These are phyloP conservation scores for Lichenostomus cassidix DNA, from an alignment of 2,113 vertebrate genomes.

Conservation along the genomic window DNA sequence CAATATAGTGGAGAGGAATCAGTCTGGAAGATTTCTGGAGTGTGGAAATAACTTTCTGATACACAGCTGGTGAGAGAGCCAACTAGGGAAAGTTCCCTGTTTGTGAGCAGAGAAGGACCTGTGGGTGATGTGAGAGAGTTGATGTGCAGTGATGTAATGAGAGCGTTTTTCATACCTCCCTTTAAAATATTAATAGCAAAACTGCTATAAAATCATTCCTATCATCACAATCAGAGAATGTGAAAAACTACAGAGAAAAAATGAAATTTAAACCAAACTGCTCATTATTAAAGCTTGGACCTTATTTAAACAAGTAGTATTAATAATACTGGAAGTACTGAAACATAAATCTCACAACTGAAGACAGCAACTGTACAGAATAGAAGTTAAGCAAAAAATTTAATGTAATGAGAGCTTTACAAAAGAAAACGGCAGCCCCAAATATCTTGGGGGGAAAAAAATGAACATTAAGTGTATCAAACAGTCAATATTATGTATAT, in stretches of 20 bases:
- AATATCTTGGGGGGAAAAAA: not conserved
- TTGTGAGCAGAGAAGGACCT: not conserved
- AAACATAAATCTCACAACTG: not conserved
- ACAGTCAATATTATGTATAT: not conserved
- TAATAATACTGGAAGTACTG: not conserved
- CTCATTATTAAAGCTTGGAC: not conserved
- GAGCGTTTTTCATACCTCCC: not conserved
- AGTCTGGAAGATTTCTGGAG: not conserved
- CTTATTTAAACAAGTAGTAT: not conserved
- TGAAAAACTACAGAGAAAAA: not conserved
- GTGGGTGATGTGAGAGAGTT: not conserved
- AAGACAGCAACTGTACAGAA: not conserved
- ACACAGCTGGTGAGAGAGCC: not conserved
- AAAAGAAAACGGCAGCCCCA: not conserved
- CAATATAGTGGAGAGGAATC: not conserved
- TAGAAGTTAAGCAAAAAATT: not conserved
- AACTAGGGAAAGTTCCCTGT: not conserved
- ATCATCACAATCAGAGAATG: not conserved
- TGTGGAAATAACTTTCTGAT: not conserved
- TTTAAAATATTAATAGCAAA: not conserved
- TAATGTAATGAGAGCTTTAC: not conserved
- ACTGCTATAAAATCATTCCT: not conserved
- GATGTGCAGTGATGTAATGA: too few species aligned
- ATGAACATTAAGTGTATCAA: not conserved
- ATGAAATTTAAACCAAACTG: not conserved